Base-by-base conservation (phyloP, 2,113 vertebrate species). In the Pleuronectes platessa region DNA sequence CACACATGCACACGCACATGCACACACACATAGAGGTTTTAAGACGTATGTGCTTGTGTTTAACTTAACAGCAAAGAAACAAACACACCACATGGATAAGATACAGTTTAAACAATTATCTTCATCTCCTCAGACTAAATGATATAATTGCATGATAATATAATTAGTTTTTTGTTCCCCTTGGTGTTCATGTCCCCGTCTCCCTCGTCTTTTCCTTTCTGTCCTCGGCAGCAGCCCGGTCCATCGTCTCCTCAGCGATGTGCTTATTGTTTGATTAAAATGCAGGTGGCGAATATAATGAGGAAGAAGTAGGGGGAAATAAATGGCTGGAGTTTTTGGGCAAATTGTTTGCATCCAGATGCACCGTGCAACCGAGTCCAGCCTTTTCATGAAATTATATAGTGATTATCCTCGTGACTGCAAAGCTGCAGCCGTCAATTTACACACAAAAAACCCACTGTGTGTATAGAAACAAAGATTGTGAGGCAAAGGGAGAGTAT, bases 271-370 rank as follows among this genome's bases (percentile, higher is more conserved):
- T 87, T 64, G 66, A 80, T 82, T 77, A 31, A 83, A 86, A 82
- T 84, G 76, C 87, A 89, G 82, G 51, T 76, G 70, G 59, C 47
- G 71, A 20, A 61, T 64, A 42, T 85, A 87, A 87, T 66, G 80
- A 85, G 78, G 73, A 70, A 54, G 69, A 75, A 79, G 71, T 73
- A 42, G 1, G 20, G 61, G 10, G 37, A 74, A 85, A 79, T 67
- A 67, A 82, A 80, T 64, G 71, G 23, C 17, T 73, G 0, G 37
- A 66, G 68, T 79, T 78, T 76, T 54, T 6, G 63, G 47, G 47
- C 17, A 62, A 27, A 74, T 85, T 81, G 76, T 87, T 85, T 87
- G 79, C 60, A 74, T 87, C 71, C 88, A 90, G 84, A 86, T 86
- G 84, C 79, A 65, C 42, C 53, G 51, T 55, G 24, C 79, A 74